These are phyloP conservation scores for Pristionchus maxplancki DNA, from an alignment of 2,888 invertebrate species.

Conservation along the genomic window DNA sequence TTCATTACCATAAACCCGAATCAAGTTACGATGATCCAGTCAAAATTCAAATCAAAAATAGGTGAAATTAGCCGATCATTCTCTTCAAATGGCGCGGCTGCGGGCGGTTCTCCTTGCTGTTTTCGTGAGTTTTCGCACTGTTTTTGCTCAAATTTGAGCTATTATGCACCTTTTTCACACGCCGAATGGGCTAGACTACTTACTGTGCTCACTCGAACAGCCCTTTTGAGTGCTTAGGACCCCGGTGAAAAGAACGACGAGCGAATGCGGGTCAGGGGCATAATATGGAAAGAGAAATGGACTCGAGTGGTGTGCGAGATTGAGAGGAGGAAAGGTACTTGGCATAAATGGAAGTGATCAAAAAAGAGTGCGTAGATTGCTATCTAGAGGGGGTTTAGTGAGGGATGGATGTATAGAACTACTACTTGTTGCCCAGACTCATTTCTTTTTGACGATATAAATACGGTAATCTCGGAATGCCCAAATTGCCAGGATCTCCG, in stretches of 20 bases:
- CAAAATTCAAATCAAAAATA: background rate
- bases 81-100: background rate
- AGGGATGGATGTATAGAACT: background rate
- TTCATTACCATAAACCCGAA: background rate
- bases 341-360: constrained; percentile 20
- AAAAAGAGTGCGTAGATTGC: background rate
- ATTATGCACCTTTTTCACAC: background rate
- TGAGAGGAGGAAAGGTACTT: background rate
- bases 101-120: background rate
- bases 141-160: background rate
- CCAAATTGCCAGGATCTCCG: too few species aligned
- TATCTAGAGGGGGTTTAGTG: background rate
- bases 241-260: background rate
- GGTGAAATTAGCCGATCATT: background rate
- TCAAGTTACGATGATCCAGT: background rate
- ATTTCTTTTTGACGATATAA: too few species aligned
- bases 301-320: constrained; percentile 13
- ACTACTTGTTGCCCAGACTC: background rate
- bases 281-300: constrained; percentile 17
- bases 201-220: background rate
- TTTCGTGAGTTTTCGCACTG: constrained; percentile 20
- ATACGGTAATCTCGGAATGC: too few species aligned
- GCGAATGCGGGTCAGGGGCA: constrained; percentile 26
- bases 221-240: constrained; percentile 6
- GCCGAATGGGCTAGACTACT: background rate